Conservation (phyloP, 2,113 vertebrate species). For the Acanthochromis polyacanthus region DNA sequence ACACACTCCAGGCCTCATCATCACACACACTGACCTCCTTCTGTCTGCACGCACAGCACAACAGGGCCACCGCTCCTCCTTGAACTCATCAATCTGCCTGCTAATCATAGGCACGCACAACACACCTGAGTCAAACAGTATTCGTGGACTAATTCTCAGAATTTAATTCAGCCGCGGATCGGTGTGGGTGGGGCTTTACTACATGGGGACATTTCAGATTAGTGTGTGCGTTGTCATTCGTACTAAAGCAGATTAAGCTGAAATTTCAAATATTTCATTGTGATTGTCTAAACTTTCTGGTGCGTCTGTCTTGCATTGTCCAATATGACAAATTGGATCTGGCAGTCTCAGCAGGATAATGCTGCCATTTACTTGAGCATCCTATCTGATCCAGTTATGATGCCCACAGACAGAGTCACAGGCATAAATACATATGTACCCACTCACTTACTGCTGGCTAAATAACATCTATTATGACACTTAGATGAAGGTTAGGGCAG, state of each 20-base stretch:
- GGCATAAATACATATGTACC: conserved; percentile 34
- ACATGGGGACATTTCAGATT: conserved; percentile 38
- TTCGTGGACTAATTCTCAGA: conserved; percentile 34
- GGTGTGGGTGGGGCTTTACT: conserved; percentile 12
- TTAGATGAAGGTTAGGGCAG: conserved; percentile 40
- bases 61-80: conserved; percentile 41
- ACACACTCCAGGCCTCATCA: conserved; percentile 70
- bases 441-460: conserved; percentile 18
- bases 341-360: conserved; percentile 27
- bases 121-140: conserved; percentile 54
- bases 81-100: conserved; percentile 63
- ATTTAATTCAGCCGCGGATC: conserved; percentile 35
- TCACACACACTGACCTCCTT: conserved; percentile 49
- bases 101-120: conserved; percentile 46
- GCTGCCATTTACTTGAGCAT: conserved; percentile 47
- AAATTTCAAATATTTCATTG: conserved; percentile 26
- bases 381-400: conserved; percentile 39
- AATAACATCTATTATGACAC: conserved; percentile 42
- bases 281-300: conserved; percentile 36
- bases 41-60: conserved; percentile 49
- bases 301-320: conserved; percentile 24
- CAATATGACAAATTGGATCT: conserved; percentile 42
- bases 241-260: conserved; percentile 38
- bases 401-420: conserved; percentile 25
- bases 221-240: conserved; percentile 3